phyloP scores from a whole-genome alignment of 2,888 invertebrate genomes.

The Anoplius nigerrimus region DNA sequence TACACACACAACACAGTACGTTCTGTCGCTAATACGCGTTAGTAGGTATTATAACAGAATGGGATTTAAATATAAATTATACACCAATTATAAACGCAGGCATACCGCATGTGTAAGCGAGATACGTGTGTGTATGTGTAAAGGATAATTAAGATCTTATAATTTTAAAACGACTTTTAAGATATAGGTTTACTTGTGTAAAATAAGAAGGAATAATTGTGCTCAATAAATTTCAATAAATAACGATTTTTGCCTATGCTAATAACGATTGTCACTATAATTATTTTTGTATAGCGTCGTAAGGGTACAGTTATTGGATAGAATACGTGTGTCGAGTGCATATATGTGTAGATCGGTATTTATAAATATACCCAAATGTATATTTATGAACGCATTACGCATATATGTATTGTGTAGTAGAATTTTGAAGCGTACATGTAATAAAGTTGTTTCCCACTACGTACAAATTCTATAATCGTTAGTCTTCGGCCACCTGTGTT shows the following conservation, averaged over 20 bases:
- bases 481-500: no score
- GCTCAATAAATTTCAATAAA: conserved; percentile 70
- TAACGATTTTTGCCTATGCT: conserved; percentile 69
- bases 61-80: conserved; percentile 55
- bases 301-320: conserved; percentile 35
- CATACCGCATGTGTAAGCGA: conserved; percentile 49
- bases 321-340: conserved; percentile 38
- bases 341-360: conserved; percentile 2
- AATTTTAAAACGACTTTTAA: conserved; percentile 64
- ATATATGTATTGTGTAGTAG: conserved; percentile 3
- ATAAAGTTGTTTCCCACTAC: conserved; percentile 4
- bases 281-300: conserved; percentile 52
- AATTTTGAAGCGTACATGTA: conserved; percentile 1
- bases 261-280: conserved; percentile 56
- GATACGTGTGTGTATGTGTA: conserved; percentile 52
- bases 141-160: conserved; percentile 60
- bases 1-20: conserved; percentile 46
- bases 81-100: conserved; percentile 36
- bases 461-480: neutral
- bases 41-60: conserved; percentile 51
- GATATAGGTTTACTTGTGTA: conserved; percentile 64
- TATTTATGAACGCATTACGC: neutral
- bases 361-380: conserved; percentile 6
- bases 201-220: conserved; percentile 64
- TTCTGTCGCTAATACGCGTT: conserved; percentile 58